phyloP scores from a whole-genome alignment of 2,888 invertebrate species.

The Lasioglossum vierecki region DNA sequence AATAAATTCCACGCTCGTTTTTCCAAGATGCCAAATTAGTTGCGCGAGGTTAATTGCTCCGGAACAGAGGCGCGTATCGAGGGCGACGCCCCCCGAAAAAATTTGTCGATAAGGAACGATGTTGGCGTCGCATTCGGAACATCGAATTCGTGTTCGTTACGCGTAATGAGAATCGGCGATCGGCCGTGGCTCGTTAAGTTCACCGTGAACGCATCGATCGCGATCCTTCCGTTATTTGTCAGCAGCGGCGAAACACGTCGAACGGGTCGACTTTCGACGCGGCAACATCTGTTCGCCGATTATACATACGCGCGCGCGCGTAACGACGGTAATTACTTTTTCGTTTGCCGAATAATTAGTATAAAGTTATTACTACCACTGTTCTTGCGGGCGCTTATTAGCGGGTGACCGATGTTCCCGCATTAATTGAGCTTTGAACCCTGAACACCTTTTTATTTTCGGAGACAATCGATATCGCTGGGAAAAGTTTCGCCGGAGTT shows the following conservation, averaged over 20 bases:
- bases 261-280: constrained; percentile 47
- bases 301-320: constrained; percentile 41
- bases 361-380: constrained; percentile 44
- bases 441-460: not conserved
- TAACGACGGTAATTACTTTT: constrained; percentile 58
- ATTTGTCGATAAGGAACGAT: not conserved
- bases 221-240: constrained; percentile 66
- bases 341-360: constrained; percentile 53
- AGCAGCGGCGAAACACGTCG: constrained; percentile 48
- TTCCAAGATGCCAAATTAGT: not conserved
- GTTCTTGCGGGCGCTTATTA: constrained; percentile 37
- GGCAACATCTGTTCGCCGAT: constrained; percentile 57
- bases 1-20: not conserved
- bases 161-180: constrained; percentile 48
- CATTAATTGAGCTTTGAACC: constrained; percentile 37
- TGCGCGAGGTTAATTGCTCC: not conserved
- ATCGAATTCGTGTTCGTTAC: constrained; percentile 48
- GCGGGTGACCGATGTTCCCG: constrained; percentile 16
- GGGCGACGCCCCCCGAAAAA: not conserved
- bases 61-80: not conserved
- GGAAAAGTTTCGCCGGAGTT: not conserved
- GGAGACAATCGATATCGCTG: not conserved
- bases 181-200: constrained; percentile 57
- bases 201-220: constrained; percentile 45
- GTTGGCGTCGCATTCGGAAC: not conserved